Percentiles rank a stretch among this genome's conserved stretches.
Evolutionary conservation across 2,113 vertebrate genomes (phyloP).

Genomic region (Lagopus leucura): DNA sequence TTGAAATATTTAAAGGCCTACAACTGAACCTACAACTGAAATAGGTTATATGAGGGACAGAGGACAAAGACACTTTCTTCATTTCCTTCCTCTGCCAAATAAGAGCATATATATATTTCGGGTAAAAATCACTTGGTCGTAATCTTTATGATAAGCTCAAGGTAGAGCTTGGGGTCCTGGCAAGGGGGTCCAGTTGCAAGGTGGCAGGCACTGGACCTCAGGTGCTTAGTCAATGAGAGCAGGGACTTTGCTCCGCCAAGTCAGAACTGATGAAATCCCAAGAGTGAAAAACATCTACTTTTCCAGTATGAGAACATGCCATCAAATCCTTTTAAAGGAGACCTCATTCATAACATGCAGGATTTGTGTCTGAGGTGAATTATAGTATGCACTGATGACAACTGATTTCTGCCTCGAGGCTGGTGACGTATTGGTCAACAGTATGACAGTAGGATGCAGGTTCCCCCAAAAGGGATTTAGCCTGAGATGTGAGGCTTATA

Average conservation of each 20-base stretch:
- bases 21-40: not conserved
- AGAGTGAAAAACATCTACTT: not conserved
- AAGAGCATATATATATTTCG: not conserved
- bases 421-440: not conserved
- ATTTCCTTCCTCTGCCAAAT: not conserved
- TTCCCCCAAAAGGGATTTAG: not conserved
- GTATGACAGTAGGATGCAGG: not conserved
- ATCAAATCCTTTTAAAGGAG: not conserved
- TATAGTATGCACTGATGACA: not conserved
- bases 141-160: not conserved
- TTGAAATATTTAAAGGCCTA: not conserved
- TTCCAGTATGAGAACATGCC: not conserved
- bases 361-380: not conserved
- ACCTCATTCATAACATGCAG: not conserved
- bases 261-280: not conserved
- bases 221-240: not conserved
- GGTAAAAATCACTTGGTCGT: not conserved
- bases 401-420: constrained; percentile 3
- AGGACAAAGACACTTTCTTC: not conserved
- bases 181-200: not conserved
- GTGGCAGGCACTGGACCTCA: not conserved
- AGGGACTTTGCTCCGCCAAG: not conserved
- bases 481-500: not conserved
- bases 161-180: not conserved
- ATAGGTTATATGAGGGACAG: not conserved